These are phyloP conservation scores for Omphaloscelis lunosa DNA, from an alignment of 2,888 invertebrate genomes.

Conservation along the genomic window DNA sequence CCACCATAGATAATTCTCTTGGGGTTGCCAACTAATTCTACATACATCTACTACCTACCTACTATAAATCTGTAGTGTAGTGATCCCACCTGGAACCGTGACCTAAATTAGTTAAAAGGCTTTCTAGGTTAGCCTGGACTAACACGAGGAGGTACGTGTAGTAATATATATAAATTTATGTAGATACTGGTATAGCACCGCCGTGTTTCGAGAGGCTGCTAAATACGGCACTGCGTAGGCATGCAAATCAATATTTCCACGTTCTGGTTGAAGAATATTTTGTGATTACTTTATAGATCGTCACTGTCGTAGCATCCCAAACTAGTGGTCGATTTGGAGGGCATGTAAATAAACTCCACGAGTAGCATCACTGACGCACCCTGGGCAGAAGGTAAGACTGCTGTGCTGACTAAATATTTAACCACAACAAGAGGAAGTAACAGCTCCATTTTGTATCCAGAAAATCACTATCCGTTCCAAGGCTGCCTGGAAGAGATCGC, in stretches of 20 bases:
- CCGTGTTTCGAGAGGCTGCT: not conserved
- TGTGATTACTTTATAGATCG: too few species aligned
- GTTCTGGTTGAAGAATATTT: too few species aligned
- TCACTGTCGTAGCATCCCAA: too few species aligned
- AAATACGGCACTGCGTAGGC: slow-evolving; percentile 3
- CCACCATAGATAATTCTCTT: slow-evolving; percentile 15
- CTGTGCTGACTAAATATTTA: too few species aligned
- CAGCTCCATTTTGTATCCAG: too few species aligned
- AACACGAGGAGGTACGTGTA: slow-evolving; percentile 7
- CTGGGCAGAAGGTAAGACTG: too few species aligned
- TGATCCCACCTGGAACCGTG: slow-evolving; percentile 40
- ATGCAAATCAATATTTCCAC: slow-evolving; percentile 10
- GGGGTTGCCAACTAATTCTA: slow-evolving; percentile 34
- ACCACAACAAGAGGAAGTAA: too few species aligned
- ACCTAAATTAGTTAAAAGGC: slow-evolving; percentile 62
- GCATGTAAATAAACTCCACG: too few species aligned
- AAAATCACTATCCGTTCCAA: too few species aligned
- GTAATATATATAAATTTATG: not conserved
- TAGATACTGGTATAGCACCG: not conserved
- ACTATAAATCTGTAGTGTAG: slow-evolving; percentile 18
- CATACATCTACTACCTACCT: not conserved
- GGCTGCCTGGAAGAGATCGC: too few species aligned
- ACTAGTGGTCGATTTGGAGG: too few species aligned
- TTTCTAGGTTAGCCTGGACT: slow-evolving; percentile 42
- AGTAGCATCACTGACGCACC: too few species aligned